phyloP scores from a whole-genome alignment of 2,113 vertebrate genomes.

The Heteronetta atricapilla region DNA sequence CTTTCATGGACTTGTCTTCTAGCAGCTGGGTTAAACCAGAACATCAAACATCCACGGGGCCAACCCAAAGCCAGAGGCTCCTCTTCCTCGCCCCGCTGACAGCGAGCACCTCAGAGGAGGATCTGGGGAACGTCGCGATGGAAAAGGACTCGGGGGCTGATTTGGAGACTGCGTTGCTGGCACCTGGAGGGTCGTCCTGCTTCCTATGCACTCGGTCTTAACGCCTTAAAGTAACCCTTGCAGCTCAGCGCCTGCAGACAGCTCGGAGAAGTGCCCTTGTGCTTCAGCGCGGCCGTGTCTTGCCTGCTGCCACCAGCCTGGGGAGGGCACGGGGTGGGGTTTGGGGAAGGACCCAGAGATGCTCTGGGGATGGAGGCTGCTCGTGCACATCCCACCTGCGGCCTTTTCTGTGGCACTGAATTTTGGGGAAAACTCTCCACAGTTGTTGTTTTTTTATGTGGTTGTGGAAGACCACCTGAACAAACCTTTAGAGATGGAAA shows the following conservation, averaged over 20 bases:
- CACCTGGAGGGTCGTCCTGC: not conserved
- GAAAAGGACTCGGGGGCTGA: slow-evolving; percentile 2
- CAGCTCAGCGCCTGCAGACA: not conserved
- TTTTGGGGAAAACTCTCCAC: not conserved
- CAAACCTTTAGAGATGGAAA: not conserved
- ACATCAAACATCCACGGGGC: not conserved
- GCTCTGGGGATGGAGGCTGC: not conserved
- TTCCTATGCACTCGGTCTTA: slow-evolving; percentile 61
- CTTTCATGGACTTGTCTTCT: slow-evolving; percentile 81
- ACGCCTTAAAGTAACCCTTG: slow-evolving; percentile 53
- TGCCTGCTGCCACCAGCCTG: slow-evolving; percentile 13
- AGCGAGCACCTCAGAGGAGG: not conserved
- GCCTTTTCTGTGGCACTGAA: rapidly evolving
- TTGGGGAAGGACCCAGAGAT: rapidly evolving
- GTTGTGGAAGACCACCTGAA: not conserved
- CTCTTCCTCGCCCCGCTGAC: not conserved
- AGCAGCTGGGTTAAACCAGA: not conserved
- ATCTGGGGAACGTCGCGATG: not conserved
- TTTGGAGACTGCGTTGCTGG: not conserved
- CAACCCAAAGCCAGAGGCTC: not conserved
- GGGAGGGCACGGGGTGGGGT: not conserved
- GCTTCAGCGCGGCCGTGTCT: slow-evolving; percentile 1
- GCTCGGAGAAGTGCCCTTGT: slow-evolving; percentile 48
- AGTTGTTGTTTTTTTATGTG: not conserved
- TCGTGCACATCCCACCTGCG: not conserved